Percentiles rank a stretch among this genome's conserved stretches.
These are phyloP conservation scores for Eulithis testata DNA, from an alignment of 2,888 invertebrate species.

Conservation along the genomic window DNA sequence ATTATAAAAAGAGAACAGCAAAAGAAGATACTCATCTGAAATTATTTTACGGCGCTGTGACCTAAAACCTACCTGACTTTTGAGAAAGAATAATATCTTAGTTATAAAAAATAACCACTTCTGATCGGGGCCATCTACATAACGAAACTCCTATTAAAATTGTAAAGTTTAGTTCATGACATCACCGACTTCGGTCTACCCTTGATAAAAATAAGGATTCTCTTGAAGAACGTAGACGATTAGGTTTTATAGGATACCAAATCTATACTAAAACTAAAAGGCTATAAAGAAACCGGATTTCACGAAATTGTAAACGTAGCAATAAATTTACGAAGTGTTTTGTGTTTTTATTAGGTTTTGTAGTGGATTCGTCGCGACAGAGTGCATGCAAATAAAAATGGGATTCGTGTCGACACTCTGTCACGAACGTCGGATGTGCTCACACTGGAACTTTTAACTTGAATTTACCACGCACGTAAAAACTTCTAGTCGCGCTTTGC, in stretches of 20 bases:
- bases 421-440: constrained; percentile 13
- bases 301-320: constrained; percentile 29
- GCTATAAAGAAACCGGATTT: constrained; percentile 32
- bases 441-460: constrained; percentile 8
- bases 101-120: too few relatives aligned
- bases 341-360: constrained; percentile 33
- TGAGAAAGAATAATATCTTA: too few relatives aligned
- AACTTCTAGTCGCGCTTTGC: too few relatives aligned
- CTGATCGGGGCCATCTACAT: too few relatives aligned
- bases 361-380: constrained; percentile 27
- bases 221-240: not conserved
- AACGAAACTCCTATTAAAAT: too few relatives aligned
- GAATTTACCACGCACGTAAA: constrained; percentile 4
- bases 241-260: constrained; percentile 19
- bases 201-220: constrained; percentile 1
- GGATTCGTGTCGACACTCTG: constrained; percentile 20
- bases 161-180: too few relatives aligned
- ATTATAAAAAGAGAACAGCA: too few relatives aligned
- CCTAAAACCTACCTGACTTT: too few relatives aligned
- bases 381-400: constrained; percentile 34
- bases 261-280: constrained; percentile 30
- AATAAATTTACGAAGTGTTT: constrained; percentile 34
- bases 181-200: not conserved
- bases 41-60: too few relatives aligned
- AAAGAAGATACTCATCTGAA: too few relatives aligned